phyloP scores from a whole-genome alignment of 2,888 invertebrate genomes.

The Phlogophora meticulosa region DNA sequence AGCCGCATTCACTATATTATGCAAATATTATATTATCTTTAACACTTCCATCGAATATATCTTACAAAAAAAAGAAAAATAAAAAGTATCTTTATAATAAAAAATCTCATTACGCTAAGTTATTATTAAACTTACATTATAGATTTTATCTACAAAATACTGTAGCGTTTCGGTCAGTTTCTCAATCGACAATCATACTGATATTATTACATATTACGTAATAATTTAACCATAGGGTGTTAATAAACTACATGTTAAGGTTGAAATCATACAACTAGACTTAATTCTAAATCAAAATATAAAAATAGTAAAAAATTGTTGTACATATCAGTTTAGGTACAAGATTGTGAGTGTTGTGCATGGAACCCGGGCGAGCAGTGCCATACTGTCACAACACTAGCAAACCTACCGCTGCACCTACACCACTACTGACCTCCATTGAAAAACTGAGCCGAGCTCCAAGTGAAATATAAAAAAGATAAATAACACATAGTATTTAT shows the following conservation, averaged over 20 bases:
- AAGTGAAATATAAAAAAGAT: conserved; percentile 91
- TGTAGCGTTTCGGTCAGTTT: conserved; percentile 88
- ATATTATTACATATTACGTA: conserved; percentile 80
- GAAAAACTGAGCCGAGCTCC: conserved; percentile 88
- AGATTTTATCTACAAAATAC: conserved; percentile 91
- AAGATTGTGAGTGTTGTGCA: conserved; percentile 87
- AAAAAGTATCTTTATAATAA: conserved; percentile 90
- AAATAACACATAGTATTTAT: conserved; percentile 90
- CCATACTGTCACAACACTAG: conserved; percentile 62
- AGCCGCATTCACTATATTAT: conserved; percentile 92
- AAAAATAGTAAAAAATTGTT: conserved; percentile 91
- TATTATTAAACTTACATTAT: conserved; percentile 90
- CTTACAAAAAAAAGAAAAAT: conserved; percentile 91
- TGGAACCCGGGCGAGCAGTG: conserved; percentile 69
- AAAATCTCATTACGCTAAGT: conserved; percentile 90
- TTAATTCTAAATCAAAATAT: conserved; percentile 91
- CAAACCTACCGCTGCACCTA: conserved; percentile 69
- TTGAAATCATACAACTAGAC: conserved; percentile 90
- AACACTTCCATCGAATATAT: conserved; percentile 91
- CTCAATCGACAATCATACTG: conserved; percentile 84
- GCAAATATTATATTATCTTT: conserved; percentile 93
- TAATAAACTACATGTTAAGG: conserved; percentile 86
- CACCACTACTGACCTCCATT: conserved; percentile 78
- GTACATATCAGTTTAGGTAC: conserved; percentile 86
- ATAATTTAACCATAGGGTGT: conserved; percentile 86